Conservation (phyloP, 2,113 vertebrate species). For the Seriola rivoliana region DNA sequence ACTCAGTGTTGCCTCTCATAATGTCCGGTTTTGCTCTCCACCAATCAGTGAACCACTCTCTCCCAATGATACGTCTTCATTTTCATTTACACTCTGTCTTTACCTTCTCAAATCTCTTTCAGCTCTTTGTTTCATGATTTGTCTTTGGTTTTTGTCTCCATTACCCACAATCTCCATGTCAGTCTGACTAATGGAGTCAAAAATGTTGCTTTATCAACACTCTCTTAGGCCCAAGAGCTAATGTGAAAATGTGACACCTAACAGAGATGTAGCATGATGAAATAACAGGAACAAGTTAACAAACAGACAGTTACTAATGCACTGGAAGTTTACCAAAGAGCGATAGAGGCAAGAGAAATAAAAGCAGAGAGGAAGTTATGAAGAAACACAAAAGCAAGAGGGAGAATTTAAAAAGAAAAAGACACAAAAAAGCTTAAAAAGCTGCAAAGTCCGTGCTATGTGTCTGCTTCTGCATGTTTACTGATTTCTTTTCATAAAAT, state of each 20-base stretch:
- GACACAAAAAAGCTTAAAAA: neutral
- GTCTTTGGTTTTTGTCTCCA: slow-evolving; percentile 37
- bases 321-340: slow-evolving; percentile 35
- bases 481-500: slow-evolving; percentile 22
- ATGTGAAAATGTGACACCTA: slow-evolving; percentile 44
- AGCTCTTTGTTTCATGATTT: slow-evolving; percentile 46
- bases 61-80: slow-evolving; percentile 4
- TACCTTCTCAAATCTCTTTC: slow-evolving; percentile 29
- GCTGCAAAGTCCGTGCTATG: neutral
- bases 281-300: slow-evolving; percentile 45
- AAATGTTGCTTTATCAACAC: slow-evolving; percentile 57
- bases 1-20: slow-evolving; percentile 3
- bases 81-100: slow-evolving; percentile 22
- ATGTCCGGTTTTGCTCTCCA: slow-evolving; percentile 33
- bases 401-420: slow-evolving; percentile 3
- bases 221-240: slow-evolving; percentile 29
- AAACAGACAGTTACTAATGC: slow-evolving; percentile 37
- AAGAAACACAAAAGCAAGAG: neutral
- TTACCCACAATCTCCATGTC: slow-evolving; percentile 31
- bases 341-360: neutral
- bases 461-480: slow-evolving; percentile 23
- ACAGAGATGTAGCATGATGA: slow-evolving; percentile 32
- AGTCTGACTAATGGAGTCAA: slow-evolving; percentile 60
- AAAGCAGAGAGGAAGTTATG: neutral
- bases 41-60: slow-evolving; percentile 22